Evolutionary conservation across 2,888 invertebrate genomes (phyloP).

Genomic region (Erebia epiphron): DNA sequence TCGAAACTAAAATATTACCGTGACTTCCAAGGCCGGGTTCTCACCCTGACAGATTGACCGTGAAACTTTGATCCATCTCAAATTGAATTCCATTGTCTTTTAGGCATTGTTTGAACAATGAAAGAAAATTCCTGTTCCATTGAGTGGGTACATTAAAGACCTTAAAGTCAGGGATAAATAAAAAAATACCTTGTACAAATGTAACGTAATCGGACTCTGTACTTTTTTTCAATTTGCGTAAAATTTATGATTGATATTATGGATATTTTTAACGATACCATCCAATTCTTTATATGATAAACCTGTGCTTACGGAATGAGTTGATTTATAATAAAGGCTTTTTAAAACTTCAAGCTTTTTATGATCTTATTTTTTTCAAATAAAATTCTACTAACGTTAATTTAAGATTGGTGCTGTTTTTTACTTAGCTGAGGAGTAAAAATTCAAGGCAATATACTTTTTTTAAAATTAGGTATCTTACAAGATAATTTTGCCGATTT

Average conservation of each 20-base stretch:
- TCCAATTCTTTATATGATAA: not conserved
- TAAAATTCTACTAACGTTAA: not conserved
- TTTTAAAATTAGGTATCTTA: too few species aligned
- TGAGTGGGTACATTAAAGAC: slow-evolving; percentile 16
- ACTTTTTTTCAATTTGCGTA: too few species aligned
- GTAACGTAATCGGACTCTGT: not conserved
- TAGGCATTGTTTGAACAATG: slow-evolving; percentile 31
- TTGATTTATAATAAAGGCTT: not conserved
- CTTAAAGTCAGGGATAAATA: slow-evolving; percentile 31
- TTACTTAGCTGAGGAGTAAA: too few species aligned
- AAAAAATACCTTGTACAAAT: not conserved
- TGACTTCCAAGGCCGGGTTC: slow-evolving; percentile 36
- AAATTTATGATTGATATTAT: not conserved
- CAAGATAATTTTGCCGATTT: too few species aligned
- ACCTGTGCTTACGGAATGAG: not conserved
- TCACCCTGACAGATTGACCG: slow-evolving; percentile 36
- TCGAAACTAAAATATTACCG: not conserved
- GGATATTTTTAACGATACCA: not conserved
- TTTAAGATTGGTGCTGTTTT: not conserved
- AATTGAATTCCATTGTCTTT: slow-evolving; percentile 36
- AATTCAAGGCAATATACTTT: too few species aligned
- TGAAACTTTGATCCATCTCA: slow-evolving; percentile 30
- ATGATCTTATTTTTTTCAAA: not conserved
- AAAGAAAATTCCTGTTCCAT: slow-evolving; percentile 32
- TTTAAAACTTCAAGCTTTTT: not conserved